Evolutionary conservation across 2,113 vertebrate species (phyloP).

Genomic region (Cyanoderma ruficeps): DNA sequence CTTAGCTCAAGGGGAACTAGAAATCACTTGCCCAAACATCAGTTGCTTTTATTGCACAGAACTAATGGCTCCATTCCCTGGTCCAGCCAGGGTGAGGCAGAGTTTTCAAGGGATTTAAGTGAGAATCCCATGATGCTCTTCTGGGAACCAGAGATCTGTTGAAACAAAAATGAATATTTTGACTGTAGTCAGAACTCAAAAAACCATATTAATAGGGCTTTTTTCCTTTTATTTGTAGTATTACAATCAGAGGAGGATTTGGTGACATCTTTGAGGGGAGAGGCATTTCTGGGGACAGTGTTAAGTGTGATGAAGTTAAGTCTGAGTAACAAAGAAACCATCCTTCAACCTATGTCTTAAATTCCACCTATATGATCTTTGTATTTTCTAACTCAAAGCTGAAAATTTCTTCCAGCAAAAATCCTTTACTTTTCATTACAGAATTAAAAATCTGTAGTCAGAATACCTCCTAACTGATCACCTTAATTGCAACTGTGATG

Average conservation of each 20-base stretch:
- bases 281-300: background rate
- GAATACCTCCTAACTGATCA: background rate
- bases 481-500: background rate
- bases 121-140: background rate
- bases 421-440: background rate
- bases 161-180: background rate
- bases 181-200: background rate
- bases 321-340: background rate
- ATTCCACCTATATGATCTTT: background rate
- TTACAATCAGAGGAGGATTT: background rate
- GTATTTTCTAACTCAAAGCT: background rate
- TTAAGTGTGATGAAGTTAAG: background rate
- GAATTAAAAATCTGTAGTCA: background rate
- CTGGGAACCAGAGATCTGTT: background rate
- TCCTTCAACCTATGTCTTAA: background rate
- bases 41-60: background rate
- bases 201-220: background rate
- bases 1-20: background rate
- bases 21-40: background rate
- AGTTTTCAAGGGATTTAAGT: background rate
- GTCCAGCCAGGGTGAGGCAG: background rate
- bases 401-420: background rate
- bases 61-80: background rate
- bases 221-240: background rate
- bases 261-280: background rate